These are phyloP conservation scores for Lasioglossum lativentre DNA, from an alignment of 2,888 invertebrate species.

Conservation along the genomic window DNA sequence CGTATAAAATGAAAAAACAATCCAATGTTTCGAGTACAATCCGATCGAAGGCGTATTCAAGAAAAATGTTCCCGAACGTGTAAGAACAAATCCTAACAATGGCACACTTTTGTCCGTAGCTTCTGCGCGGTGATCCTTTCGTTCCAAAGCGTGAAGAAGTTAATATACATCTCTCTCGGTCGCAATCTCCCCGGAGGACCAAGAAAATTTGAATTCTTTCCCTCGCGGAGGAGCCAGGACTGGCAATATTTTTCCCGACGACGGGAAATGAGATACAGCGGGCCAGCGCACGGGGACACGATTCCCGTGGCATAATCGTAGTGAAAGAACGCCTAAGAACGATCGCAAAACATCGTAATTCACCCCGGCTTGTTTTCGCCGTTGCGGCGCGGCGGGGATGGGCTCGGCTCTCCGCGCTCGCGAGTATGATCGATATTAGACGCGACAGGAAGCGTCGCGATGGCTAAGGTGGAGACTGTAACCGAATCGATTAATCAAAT, in stretches of 20 bases:
- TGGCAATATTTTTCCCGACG: background rate
- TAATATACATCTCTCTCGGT: too few relatives aligned
- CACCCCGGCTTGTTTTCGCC: slow-evolving; percentile 45
- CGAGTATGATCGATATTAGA: slow-evolving; percentile 61
- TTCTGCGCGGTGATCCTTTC: background rate
- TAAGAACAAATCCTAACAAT: too few relatives aligned
- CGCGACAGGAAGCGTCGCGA: slow-evolving; percentile 50
- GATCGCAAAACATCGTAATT: slow-evolving; percentile 46
- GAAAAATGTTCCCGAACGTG: too few relatives aligned
- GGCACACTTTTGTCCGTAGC: background rate
- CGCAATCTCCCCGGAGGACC: background rate
- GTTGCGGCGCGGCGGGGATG: slow-evolving; percentile 10
- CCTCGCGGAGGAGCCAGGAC: background rate
- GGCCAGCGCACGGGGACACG: background rate
- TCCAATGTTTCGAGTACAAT: too few relatives aligned
- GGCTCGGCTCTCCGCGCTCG: slow-evolving; percentile 4
- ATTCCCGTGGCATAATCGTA: background rate
- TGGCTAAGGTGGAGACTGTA: slow-evolving; percentile 62
- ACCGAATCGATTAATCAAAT: slow-evolving; percentile 76
- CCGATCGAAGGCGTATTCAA: too few relatives aligned
- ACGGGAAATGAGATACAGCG: slow-evolving; percentile 1
- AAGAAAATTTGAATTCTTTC: background rate
- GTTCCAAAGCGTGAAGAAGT: background rate
- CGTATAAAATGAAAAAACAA: too few relatives aligned
- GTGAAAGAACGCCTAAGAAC: background rate